Base-by-base conservation (phyloP, 1,140 invertebrate genomes). In the Sycophila sp. region DNA sequence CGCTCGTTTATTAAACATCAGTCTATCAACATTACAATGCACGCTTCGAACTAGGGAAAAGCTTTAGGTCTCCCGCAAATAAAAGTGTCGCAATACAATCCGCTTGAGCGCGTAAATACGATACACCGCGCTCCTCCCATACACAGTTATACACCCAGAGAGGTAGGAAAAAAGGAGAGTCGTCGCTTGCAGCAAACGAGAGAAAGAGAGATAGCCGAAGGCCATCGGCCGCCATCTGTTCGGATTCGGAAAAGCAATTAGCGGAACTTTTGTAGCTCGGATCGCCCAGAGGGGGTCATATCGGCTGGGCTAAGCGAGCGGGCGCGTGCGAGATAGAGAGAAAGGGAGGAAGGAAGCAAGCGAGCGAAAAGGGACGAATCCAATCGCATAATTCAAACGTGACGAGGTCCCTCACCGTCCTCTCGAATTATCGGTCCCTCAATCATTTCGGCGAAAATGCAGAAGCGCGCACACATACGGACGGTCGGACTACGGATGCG, bases 241-340 rank as follows among this genome's bases (percentile, higher is more conserved):
- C 13, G 59, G 26, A 70, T 70, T 69, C 24, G 60, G 32, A 38
- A 64, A 71, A 65, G 69, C 60, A 71, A 64, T 71, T 71, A 71
- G 51, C 60, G 49, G 13, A 10, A 63, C 6, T 69, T 49, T 55
- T 26, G 32, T 38, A 22, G 17, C n/a, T n/a, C n/a, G n/a, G 49
- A 15, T 10, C 45, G 19, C 2, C 0, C 47, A 26, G 19, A n/a
- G n/a, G 13, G 38, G 26, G 40, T 38, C 17, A 28, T 42, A 60
- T 42, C 15, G 58, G n/a, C n/a, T n/a, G n/a, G n/a, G 19, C 40
- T 42, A 0, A 8, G n/a, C 42, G n/a, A 7, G 42, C 42, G 42
- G n/a, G 42, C 22, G 17, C 22, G 19, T 6, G 6, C 40, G 24
- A 1, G 17, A 10, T 26, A 53, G 24, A 13, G 49, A 53, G 49